Evolutionary conservation across 1,140 invertebrate genomes (phyloP), one percentile per base, ranked within the genome.

Genomic region (Platyscapa corneri): DNA sequence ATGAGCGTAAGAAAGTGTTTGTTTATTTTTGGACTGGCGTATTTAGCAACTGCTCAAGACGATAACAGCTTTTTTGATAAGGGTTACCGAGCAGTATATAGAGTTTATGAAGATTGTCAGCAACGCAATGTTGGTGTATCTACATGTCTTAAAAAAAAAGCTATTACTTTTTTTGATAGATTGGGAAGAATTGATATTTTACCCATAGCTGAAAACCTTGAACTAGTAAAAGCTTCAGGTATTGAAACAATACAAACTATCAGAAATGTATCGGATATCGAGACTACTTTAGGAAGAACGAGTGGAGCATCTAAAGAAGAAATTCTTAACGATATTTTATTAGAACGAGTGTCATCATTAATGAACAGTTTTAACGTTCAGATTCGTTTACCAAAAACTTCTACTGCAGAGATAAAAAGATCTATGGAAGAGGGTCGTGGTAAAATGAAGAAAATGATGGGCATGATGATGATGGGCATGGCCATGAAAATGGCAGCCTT

Each of bases 381-480:
- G 89, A 93, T 97, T 65, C 95, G 95, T 34, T 93, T 97, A 82
- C 96, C 97, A 0, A 96, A 96, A 90, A 93, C 97, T 12, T 94
- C 94, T 3, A 94, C 95, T 1, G 92, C 94, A n/a, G 95, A 96
- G 81, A 91, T 97, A 2, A 95, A 95, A 86, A 93, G 95, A 39
- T 95, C 95, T 16, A 91, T 97, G 39, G 96, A 97, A 92, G 96
- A 97, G 95, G 96, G 96, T 88, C 94, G 95, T 85, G 95, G 96
- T 3, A 96, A 96, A 89, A 96, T 96, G 95, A 97, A 96, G 94
- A 96, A 96, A 86, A 97, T 97, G 96, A 96, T 97, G 95, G 95
- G 95, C 34, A 96, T 96, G 94, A 96, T 97, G 95, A 96, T 96
- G 95, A 96, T 96, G 95, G 96, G 96, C 0, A 94, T 96, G 83